Conservation (phyloP, 2,113 vertebrate species). For the Dromaius novaehollandiae region DNA sequence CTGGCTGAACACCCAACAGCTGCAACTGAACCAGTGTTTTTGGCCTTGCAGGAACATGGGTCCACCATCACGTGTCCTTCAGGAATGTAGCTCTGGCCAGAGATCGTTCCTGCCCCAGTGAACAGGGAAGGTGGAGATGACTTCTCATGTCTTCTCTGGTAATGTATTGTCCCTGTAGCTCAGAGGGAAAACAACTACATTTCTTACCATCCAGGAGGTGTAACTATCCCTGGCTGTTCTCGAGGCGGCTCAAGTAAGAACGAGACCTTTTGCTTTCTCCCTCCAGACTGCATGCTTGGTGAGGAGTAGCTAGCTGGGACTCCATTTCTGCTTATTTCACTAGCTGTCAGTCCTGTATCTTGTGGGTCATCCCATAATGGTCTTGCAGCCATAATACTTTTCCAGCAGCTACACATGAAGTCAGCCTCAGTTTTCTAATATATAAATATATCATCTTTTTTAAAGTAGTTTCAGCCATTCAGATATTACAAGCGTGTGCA, state of each 20-base stretch:
- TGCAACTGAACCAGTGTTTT: background rate
- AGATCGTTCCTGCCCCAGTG: background rate
- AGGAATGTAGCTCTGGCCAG: accelerated
- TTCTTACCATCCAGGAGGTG: background rate
- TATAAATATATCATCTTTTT: background rate
- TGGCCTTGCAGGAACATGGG: background rate
- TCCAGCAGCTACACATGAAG: background rate
- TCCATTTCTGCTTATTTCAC: background rate
- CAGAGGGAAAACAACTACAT: background rate
- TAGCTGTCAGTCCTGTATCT: background rate
- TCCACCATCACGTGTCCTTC: background rate
- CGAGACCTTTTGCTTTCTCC: background rate
- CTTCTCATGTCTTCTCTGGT: background rate
- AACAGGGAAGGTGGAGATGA: background rate
- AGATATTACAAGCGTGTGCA: background rate
- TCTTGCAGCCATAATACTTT: background rate
- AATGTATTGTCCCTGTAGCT: background rate
- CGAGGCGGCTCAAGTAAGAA: background rate
- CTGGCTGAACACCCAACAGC: accelerated
- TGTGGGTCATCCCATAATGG: background rate
- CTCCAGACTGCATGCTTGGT: background rate
- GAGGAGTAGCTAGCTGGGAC: background rate
- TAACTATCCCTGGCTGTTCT: background rate
- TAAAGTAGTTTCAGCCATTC: background rate
- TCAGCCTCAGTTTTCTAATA: background rate